Conservation (phyloP, 2,888 invertebrate species). For the Alviniconcha strummeri region DNA sequence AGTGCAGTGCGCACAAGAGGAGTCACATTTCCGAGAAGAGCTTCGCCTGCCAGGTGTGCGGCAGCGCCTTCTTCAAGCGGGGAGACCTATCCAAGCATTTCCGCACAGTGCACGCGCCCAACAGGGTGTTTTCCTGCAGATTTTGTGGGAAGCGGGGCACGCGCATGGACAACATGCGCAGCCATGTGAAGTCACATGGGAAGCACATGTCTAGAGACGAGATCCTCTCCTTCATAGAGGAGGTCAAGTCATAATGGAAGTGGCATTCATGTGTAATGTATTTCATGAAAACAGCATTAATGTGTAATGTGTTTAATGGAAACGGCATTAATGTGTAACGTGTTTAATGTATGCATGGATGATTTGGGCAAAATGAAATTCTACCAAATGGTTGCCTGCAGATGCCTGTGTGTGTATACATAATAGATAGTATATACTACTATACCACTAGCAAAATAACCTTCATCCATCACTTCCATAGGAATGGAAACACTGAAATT, state of each 20-base stretch:
- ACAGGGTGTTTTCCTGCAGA: slow-evolving; percentile 53
- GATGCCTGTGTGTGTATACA: too few species aligned
- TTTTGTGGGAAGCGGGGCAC: slow-evolving; percentile 57
- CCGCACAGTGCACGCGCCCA: slow-evolving; percentile 55
- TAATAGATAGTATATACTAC: too few species aligned
- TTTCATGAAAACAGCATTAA: background rate
- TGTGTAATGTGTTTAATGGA: too few species aligned
- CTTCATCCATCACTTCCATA: too few species aligned
- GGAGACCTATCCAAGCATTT: slow-evolving; percentile 58
- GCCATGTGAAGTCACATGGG: slow-evolving; percentile 49
- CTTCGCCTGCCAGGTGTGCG: slow-evolving; percentile 52
- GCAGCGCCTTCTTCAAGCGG: slow-evolving; percentile 55
- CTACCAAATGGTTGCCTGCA: too few species aligned
- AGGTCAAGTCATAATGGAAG: slow-evolving; percentile 18
- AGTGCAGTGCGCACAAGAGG: slow-evolving; percentile 54
- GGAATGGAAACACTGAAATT: too few species aligned
- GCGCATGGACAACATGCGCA: slow-evolving; percentile 58
- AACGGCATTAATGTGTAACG: too few species aligned
- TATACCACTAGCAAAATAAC: too few species aligned
- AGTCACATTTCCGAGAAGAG: slow-evolving; percentile 52
- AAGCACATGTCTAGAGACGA: slow-evolving; percentile 45
- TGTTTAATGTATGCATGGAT: too few species aligned
- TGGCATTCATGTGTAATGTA: background rate
- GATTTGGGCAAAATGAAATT: too few species aligned
- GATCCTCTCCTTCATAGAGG: slow-evolving; percentile 42